Percentiles rank a stretch among this genome's conserved stretches.
These are phyloP conservation scores for Tenthredo scrophulariae DNA, from an alignment of 2,888 invertebrate species.

Conservation along the genomic window DNA sequence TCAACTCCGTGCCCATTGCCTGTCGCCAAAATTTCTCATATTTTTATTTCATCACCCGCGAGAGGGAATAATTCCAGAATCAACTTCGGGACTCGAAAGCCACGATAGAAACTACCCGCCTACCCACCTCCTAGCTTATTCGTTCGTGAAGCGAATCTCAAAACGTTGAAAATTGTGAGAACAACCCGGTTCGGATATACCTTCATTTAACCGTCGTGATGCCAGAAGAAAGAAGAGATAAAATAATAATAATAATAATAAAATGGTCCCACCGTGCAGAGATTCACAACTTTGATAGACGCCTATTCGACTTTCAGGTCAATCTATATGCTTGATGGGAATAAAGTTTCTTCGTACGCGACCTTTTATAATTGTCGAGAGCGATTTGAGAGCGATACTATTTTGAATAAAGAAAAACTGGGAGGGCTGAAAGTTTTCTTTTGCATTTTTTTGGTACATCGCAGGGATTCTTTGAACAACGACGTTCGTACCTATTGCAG, in stretches of 20 bases:
- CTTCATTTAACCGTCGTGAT: background rate
- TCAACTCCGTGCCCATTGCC: slow-evolving; percentile 10
- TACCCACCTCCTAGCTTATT: background rate
- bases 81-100: background rate
- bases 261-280: background rate
- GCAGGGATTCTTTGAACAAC: background rate
- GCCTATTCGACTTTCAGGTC: background rate
- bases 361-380: background rate
- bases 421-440: background rate
- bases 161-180: background rate
- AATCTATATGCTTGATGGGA: background rate
- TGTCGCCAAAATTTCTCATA: slow-evolving; percentile 14
- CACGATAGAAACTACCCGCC: background rate
- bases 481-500: background rate
- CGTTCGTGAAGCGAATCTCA: background rate
- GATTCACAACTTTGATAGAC: background rate
- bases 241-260: background rate
- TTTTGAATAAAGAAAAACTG: background rate
- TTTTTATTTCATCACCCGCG: background rate
- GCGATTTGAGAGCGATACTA: background rate
- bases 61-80: background rate
- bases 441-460: background rate
- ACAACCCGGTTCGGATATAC: background rate
- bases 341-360: background rate
- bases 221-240: background rate